A percentile compares a stretch with the other conserved stretches of the same genome.
Conservation (phyloP, 2,888 invertebrate species). For the Thecophora atra region DNA sequence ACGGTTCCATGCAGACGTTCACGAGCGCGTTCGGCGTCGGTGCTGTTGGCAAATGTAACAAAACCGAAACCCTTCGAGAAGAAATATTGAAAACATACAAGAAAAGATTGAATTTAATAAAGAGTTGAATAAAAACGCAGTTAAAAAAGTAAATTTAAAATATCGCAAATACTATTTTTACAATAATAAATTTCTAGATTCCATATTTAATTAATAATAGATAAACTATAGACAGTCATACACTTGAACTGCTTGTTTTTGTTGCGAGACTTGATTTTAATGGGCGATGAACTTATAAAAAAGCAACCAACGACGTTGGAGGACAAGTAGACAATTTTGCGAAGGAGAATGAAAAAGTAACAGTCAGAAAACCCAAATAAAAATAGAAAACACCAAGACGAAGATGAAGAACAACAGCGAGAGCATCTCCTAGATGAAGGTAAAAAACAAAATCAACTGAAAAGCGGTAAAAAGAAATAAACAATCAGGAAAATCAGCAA, state of each 20-base stretch:
- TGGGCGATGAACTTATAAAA: conserved; percentile 4
- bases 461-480: conserved; percentile 9
- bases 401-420: not conserved
- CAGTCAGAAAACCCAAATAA: not conserved
- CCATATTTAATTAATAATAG: no score
- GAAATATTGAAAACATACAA: not conserved
- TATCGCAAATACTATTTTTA: no score
- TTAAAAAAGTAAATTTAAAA: no score
- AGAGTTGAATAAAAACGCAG: no score
- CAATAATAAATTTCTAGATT: no score
- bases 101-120: conserved; percentile 1
- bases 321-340: not conserved
- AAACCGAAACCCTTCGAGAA: conserved; percentile 98
- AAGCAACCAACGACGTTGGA: not conserved
- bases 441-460: no score
- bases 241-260: not conserved
- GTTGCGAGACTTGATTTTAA: conserved; percentile 3
- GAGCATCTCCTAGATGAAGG: not conserved
- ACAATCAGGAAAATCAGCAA: not conserved
- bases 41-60: conserved; percentile 99
- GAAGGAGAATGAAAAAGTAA: not conserved
- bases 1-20: conserved; percentile 99
- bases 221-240: no score
- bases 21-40: conserved; percentile 99
- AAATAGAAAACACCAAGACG: not conserved